These are phyloP conservation scores for Spheniscus mendiculus DNA, from an alignment of 2,113 vertebrate genomes.

Conservation along the genomic window DNA sequence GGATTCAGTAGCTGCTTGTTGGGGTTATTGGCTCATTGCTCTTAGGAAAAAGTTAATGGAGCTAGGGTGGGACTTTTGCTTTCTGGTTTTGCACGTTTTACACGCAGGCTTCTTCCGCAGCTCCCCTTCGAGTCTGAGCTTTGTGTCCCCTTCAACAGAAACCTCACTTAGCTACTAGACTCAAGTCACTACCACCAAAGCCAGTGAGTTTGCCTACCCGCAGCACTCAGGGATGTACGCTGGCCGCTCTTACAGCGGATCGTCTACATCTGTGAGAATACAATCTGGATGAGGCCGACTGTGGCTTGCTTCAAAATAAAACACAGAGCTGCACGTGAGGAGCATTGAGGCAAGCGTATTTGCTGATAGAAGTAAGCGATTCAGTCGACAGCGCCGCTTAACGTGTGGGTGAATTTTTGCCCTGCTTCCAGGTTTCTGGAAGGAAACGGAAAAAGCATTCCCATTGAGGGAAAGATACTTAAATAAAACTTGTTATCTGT, in stretches of 20 bases:
- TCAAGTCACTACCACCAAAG: not conserved
- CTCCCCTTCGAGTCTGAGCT: not conserved
- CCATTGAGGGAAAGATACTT: not conserved
- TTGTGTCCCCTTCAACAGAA: not conserved
- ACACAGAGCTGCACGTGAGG: not conserved
- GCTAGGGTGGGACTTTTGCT: not conserved
- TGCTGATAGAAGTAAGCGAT: not conserved
- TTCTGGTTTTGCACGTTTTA: not conserved
- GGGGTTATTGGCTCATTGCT: fast-evolving
- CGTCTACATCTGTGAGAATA: not conserved
- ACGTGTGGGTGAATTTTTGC: not conserved
- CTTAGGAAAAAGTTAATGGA: not conserved
- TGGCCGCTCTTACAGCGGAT: not conserved
- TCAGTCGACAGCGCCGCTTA: fast-evolving
- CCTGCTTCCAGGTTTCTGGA: not conserved
- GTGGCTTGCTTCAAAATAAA: not conserved
- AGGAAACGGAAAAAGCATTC: not conserved
- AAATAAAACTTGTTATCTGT: not conserved
- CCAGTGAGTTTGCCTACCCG: fast-evolving
- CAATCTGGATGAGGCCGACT: not conserved
- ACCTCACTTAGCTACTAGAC: not conserved
- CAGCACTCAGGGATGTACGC: fast-evolving
- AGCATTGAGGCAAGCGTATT: not conserved
- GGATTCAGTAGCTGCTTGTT: not conserved
- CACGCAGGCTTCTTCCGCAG: not conserved